Evolutionary conservation across 1,140 invertebrate genomes (phyloP).

Genomic region (Lepeophtheirus salmonis): DNA sequence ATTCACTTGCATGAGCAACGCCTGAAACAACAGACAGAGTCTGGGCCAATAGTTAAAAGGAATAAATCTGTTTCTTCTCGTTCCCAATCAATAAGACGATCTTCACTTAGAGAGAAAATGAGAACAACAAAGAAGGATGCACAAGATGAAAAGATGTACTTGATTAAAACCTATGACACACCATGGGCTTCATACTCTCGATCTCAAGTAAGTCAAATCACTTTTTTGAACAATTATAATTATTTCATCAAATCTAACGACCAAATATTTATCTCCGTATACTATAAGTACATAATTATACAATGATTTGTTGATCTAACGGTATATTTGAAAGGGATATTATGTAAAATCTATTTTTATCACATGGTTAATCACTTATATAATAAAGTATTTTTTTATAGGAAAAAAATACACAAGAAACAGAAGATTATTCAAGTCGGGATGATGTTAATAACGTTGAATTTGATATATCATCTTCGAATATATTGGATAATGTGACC

Average conservation of each 20-base stretch:
- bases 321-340: too few species aligned
- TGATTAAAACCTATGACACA: conserved; percentile 7
- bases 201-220: conserved; percentile 22
- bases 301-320: too few species aligned
- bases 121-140: conserved; percentile 86
- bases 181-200: conserved; percentile 27
- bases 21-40: conserved; percentile 32
- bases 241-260: not conserved
- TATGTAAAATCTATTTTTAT: too few species aligned
- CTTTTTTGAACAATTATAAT: conserved; percentile 8
- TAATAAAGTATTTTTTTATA: too few species aligned
- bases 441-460: not conserved
- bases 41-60: conserved; percentile 34
- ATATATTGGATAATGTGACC: not conserved
- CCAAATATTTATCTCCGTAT: not conserved
- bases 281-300: too few species aligned
- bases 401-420: not conserved
- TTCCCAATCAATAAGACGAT: conserved; percentile 74
- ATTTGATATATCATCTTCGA: not conserved
- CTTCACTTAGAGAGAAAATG: conserved; percentile 81
- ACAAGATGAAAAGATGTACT: conserved; percentile 52
- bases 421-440: not conserved
- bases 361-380: too few species aligned
- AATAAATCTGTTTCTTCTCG: conserved; percentile 24
- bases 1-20: conserved; percentile 73